Evolutionary conservation across 2,888 invertebrate genomes (phyloP), one percentile per base, ranked within the genome.

Genomic region (Calameuta filiformis): DNA sequence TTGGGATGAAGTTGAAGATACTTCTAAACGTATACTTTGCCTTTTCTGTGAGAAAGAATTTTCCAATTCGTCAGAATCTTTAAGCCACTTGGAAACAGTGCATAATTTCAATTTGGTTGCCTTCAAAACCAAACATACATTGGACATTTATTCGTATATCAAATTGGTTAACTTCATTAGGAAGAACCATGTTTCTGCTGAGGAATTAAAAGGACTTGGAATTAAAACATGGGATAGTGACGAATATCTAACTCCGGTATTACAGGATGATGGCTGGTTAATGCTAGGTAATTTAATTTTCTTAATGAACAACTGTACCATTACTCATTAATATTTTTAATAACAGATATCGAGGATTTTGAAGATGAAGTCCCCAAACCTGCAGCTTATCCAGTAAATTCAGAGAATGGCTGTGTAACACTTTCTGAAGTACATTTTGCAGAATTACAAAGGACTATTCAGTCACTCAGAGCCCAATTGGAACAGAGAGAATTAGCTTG

Each of bases 131-230:
- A 95, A 94, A 88, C 95, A 95, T 86, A 94, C 94, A 84, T 95
- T 97, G 94, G 97, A 97, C 89, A 95, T 95, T 87, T 97, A 97
- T 91, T 95, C 95, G 0, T 96, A 95, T 84, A 95, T 96, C 35
- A 96, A 96, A 90, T 91, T 97, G 87, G 94, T 97, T 1, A 97
- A 97, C 92, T 97, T 94, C 87, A 95, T 97, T 80, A 94, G 96
- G 85, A 93, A 92, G 23, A 93, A 94, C 76, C 94, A 94, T 81
- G 92, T 94, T 1, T 92, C 91, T 75, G 92, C 95, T 0, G 93
- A 94, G 79, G 93, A 93, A 73, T 90, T 95, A 73, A 92, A 94
- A 83, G 91, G 92, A 11, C 89, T 94, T 30, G 91, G 92, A 73
- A 90, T 92, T 80, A 92, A 93, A 1, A 89, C 94, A 9, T 98